Percentiles rank a stretch among this genome's conserved stretches.
Conservation (phyloP, 2,888 invertebrate genomes). For the Linyphia triangularis region DNA sequence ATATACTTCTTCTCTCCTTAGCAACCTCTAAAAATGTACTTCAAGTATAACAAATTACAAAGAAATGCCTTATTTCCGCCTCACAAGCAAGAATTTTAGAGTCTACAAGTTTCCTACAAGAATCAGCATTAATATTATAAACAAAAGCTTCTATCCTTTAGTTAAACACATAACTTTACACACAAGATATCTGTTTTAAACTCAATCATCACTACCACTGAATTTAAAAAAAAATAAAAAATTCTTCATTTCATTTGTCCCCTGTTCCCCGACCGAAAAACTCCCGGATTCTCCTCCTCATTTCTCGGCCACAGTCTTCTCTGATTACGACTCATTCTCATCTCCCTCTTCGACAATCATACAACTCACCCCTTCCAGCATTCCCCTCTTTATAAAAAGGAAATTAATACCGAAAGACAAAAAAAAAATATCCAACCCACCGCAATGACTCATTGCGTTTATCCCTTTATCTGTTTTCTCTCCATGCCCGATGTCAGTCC, state of each 20-base stretch:
- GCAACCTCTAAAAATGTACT: too few species aligned
- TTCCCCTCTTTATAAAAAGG: background rate
- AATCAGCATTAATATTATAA: background rate
- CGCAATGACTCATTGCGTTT: conserved; percentile 66
- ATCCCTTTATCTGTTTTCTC: conserved; percentile 70
- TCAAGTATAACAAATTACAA: too few species aligned
- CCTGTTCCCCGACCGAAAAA: conserved; percentile 1
- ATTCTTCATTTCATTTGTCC: conserved; percentile 20
- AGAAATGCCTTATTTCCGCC: background rate
- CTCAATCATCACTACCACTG: too few species aligned
- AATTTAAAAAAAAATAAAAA: too few species aligned
- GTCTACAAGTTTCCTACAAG: background rate
- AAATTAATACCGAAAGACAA: conserved; percentile 33
- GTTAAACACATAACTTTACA: background rate
- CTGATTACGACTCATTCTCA: conserved; percentile 74
- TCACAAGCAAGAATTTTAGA: background rate
- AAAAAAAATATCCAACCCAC: conserved; percentile 24
- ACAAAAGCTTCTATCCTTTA: background rate
- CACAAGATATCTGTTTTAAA: background rate
- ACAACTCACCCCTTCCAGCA: conserved; percentile 8
- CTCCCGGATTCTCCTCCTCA: conserved; percentile 31
- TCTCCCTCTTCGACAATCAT: conserved; percentile 28
- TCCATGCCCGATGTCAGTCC: conserved; percentile 58
- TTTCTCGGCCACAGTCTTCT: conserved; percentile 52
- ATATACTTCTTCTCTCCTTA: too few species aligned